A percentile compares a stretch with the other conserved stretches of the same genome.
These are phyloP conservation scores for Budorcas taxicolor DNA, from an alignment of 2,113 vertebrate genomes.

Conservation along the genomic window DNA sequence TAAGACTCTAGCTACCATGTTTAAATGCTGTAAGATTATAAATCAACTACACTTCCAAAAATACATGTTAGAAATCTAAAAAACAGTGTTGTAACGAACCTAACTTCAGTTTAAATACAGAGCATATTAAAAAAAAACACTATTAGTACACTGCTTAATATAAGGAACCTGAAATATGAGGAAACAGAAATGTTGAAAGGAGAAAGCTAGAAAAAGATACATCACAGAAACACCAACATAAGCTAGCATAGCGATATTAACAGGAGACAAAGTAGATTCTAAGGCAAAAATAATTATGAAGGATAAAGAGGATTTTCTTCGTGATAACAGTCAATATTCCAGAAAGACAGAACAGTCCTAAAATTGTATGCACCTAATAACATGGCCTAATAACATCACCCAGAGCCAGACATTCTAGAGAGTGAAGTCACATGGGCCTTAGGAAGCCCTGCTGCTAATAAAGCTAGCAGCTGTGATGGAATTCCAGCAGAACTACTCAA, in stretches of 20 bases:
- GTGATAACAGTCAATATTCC: neutral
- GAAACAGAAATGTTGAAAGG: neutral
- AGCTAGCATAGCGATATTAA: fast-evolving
- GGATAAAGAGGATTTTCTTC: neutral
- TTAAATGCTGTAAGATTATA: neutral
- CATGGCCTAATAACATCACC: neutral
- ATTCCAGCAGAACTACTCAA: neutral
- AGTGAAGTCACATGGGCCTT: neutral
- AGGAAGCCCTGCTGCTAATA: neutral
- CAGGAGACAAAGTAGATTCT: neutral
- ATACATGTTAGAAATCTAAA: neutral
- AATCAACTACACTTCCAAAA: neutral
- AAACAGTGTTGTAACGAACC: neutral
- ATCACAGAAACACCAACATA: neutral
- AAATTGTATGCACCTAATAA: neutral
- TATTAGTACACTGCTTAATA: neutral
- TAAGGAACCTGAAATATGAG: neutral
- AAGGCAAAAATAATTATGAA: neutral
- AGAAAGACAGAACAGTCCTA: neutral
- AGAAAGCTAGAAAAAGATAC: neutral
- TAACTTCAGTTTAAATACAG: neutral
- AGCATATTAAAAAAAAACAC: neutral
- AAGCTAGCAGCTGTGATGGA: neutral
- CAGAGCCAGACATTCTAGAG: neutral
- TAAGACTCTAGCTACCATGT: neutral